Evolutionary conservation across 2,797 vertebrate species (phyloP).

Genomic region (Triplophysa bombifrons): DNA sequence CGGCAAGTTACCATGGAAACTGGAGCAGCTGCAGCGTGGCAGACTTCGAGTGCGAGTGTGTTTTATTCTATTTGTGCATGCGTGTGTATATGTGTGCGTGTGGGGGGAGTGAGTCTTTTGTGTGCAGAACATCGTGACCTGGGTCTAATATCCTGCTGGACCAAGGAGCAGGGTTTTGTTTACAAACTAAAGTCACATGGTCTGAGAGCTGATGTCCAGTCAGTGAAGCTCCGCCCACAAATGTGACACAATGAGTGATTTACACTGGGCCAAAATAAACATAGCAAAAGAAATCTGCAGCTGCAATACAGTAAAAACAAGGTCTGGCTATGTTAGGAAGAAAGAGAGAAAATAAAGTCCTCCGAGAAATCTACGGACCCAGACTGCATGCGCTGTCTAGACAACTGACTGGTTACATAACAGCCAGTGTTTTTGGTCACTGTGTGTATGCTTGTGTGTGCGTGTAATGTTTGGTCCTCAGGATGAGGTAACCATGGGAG

Average conservation of each 20-base stretch:
- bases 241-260: constrained; percentile 79
- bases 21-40: constrained; percentile 92
- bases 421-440: constrained; percentile 73
- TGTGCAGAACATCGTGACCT: constrained; percentile 49
- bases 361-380: constrained; percentile 65
- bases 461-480: constrained; percentile 57
- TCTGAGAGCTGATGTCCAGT: constrained; percentile 57
- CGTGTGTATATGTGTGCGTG: constrained; percentile 69
- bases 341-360: constrained; percentile 58
- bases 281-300: constrained; percentile 63
- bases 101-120: constrained; percentile 45
- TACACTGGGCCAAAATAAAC: constrained; percentile 64
- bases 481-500: constrained; percentile 65
- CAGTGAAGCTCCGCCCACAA: constrained; percentile 75
- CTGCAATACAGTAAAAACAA: constrained; percentile 48
- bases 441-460: constrained; percentile 61
- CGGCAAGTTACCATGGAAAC: constrained; percentile 85
- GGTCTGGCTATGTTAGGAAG: not conserved
- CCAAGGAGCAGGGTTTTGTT: constrained; percentile 82
- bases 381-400: constrained; percentile 63
- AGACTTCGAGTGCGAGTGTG: constrained; percentile 75
- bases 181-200: constrained; percentile 81
- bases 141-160: constrained; percentile 52
- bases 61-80: constrained; percentile 74
- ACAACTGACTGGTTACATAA: constrained; percentile 77